Base-by-base conservation (phyloP, 2,113 vertebrate genomes). In the Aldabrachelys gigantea region DNA sequence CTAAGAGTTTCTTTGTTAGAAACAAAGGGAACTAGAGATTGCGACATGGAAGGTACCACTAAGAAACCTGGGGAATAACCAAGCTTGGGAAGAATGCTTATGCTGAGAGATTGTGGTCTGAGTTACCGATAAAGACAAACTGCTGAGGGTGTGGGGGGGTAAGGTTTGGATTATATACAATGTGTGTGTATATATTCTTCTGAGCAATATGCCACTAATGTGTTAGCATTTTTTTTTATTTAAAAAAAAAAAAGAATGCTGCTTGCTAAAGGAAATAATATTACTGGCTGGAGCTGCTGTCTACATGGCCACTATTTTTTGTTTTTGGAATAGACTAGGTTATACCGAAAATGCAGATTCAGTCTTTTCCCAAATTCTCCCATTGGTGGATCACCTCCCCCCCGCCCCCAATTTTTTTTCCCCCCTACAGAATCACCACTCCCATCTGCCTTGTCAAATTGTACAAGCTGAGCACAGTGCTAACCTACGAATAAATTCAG, bases 121-220 rank as follows among this genome's bases (percentile, higher is more conserved):
- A 69, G 16, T 69, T 69, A 69, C 62, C 17, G 31, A n/a, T 69
- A 69, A 35, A 69, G 7, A 19, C 31, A n/a, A 69, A 31, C 14
- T n/a, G 62, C 62, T 35, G 62, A 14, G n/a, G 1, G 9, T 38
- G 2, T 31, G 13, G 35, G 4, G 65, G 9, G 4, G 35, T 72
- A 72, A 72, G 9, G n/a, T 21, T n/a, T 72, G 56, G 14, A 62
- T 54, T 27, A 35, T 47, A 65, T 24, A 35, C 80, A 89, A 44
- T 1, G 6, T 0, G 0, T 76, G 10, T 29, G 41, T 29, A 10
- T 9, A 2, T 16, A 9, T 86, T 72, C 5, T 82, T 76, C 22
- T 85, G n/a, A 85, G 17, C 38, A 29, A 2, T 0, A 31, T 72
- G n/a, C 65, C 35, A 38, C n/a, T 21, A 38, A 22, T 72, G 19